A percentile compares a stretch with the other conserved stretches of the same genome.
phyloP scores from a whole-genome alignment of 1,140 invertebrate species.

The Solenopsis invicta region DNA sequence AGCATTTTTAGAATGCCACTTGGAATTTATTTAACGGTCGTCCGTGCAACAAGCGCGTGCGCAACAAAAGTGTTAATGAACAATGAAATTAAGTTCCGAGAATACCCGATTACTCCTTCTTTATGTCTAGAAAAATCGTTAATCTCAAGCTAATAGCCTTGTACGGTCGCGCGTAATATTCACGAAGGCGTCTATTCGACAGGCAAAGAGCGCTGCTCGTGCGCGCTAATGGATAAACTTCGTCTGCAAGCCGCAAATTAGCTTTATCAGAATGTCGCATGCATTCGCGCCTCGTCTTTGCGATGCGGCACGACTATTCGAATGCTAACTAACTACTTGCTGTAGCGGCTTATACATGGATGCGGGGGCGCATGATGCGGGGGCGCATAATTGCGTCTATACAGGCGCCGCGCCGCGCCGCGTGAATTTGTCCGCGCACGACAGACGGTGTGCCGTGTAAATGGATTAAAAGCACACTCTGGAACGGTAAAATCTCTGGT shows the following conservation, averaged over 20 bases:
- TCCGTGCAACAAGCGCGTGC: not conserved
- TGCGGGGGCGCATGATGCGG: constrained; percentile 41
- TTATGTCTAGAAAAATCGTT: constrained; percentile 11
- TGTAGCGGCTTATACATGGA: constrained; percentile 15
- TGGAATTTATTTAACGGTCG: constrained; percentile 19
- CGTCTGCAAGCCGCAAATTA: constrained; percentile 58
- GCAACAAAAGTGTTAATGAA: constrained; percentile 8
- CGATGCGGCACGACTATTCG: constrained; percentile 47
- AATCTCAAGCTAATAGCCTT: constrained; percentile 3
- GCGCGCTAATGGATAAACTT: constrained; percentile 63
- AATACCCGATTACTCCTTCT: not conserved
- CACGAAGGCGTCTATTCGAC: constrained; percentile 36
- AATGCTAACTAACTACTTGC: constrained; percentile 64
- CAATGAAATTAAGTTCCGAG: not conserved
- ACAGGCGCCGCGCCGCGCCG: not conserved
- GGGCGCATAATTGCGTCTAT: constrained; percentile 61
- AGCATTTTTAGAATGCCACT: not conserved
- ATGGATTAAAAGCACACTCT: constrained; percentile 56
- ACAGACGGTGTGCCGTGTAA: constrained; percentile 44
- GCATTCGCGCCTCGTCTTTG: constrained; percentile 46
- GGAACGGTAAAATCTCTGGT: constrained; percentile 59
- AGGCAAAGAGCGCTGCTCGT: constrained; percentile 15
- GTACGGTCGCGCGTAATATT: constrained; percentile 22
- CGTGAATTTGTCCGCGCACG: constrained; percentile 34
- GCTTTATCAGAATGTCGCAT: constrained; percentile 60